phyloP scores from a whole-genome alignment of 2,113 vertebrate species.

The Oncorhynchus gorbuscha region DNA sequence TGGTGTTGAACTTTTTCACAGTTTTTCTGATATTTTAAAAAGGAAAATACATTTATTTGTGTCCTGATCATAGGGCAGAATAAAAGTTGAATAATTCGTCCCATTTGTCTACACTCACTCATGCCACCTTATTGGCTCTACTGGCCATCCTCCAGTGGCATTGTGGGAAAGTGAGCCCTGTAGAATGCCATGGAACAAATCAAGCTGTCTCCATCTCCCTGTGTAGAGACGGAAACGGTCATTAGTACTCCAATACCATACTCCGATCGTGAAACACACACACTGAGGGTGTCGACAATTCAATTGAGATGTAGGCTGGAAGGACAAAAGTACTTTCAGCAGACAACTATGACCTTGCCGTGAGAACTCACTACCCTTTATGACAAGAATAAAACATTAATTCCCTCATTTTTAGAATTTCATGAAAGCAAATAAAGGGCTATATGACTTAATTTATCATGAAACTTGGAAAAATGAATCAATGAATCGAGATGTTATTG shows the following conservation, averaged over 20 bases:
- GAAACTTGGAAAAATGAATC: neutral
- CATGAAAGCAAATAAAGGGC: too few relatives aligned
- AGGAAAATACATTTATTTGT: neutral
- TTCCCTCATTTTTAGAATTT: too few relatives aligned
- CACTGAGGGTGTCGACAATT: neutral
- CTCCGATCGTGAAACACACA: neutral
- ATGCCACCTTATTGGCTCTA: constrained; percentile 85
- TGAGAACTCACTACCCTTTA: too few relatives aligned
- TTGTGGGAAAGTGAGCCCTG: constrained; percentile 81
- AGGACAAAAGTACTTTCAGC: too few relatives aligned
- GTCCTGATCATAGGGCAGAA: neutral
- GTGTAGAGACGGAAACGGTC: constrained; percentile 44
- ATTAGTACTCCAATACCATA: neutral
- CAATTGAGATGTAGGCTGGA: neutral
- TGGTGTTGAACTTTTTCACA: neutral
- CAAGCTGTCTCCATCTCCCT: constrained; percentile 98
- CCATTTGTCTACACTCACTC: constrained; percentile 82
- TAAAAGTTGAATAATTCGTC: constrained; percentile 50
- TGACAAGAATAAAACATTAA: too few relatives aligned
- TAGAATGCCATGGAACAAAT: constrained; percentile 92
- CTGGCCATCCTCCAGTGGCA: constrained; percentile 85
- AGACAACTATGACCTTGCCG: too few relatives aligned
- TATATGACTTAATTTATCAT: too few relatives aligned
- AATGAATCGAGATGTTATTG: neutral
- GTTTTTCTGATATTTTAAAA: neutral